A percentile compares a stretch with the other conserved stretches of the same genome.
Evolutionary conservation across 2,113 vertebrate species (phyloP).

Genomic region (Pterocles burchelli): DNA sequence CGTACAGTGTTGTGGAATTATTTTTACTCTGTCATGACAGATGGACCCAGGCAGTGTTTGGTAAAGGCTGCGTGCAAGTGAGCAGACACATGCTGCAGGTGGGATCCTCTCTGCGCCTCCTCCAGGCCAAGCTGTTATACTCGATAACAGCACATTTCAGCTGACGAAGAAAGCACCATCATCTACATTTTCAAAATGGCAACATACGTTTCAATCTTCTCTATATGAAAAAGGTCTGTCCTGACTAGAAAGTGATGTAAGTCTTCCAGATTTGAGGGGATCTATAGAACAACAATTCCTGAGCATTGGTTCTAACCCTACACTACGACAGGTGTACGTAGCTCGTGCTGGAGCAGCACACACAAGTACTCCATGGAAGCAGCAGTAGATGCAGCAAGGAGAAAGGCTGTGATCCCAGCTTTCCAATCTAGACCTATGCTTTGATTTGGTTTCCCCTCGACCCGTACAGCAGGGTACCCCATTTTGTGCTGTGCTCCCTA

Average conservation of each 20-base stretch:
- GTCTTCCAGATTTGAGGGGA: background rate
- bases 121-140: conserved; percentile 54
- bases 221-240: background rate
- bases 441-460: background rate
- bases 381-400: background rate
- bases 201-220: background rate
- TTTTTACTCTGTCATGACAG: conserved; percentile 62
- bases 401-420: background rate
- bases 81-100: conserved; percentile 53
- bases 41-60: conserved; percentile 33
- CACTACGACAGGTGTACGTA: fast-evolving
- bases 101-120: conserved; percentile 41
- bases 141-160: conserved; percentile 18
- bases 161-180: conserved; percentile 17
- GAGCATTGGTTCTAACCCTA: background rate
- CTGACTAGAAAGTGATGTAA: background rate
- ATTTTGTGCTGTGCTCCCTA: background rate
- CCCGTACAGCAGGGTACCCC: background rate
- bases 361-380: fast-evolving
- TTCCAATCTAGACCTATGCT: background rate
- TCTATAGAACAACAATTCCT: background rate
- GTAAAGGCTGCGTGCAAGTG: background rate
- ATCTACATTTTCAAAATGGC: background rate
- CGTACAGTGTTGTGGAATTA: conserved; percentile 28
- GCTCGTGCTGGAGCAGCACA: background rate